A percentile compares a stretch with the other conserved stretches of the same genome.
These are phyloP conservation scores for Caenorhabditis sp. DNA, from an alignment of 2,888 invertebrate species.

Conservation along the genomic window DNA sequence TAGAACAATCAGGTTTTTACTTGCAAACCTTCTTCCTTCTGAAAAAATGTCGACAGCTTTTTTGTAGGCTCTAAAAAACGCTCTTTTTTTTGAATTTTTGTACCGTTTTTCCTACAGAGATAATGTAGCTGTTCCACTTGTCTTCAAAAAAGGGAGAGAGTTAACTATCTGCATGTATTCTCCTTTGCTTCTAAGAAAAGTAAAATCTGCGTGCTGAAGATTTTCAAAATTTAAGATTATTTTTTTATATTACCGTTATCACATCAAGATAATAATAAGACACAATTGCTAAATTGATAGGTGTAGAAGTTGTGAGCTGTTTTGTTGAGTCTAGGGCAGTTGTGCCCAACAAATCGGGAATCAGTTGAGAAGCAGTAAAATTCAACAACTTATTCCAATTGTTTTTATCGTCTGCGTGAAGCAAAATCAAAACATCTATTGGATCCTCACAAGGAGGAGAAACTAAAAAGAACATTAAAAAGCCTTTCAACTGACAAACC, in stretches of 20 bases:
- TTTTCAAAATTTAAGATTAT: not conserved
- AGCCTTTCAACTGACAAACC: constrained; percentile 4
- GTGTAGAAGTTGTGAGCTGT: constrained; percentile 42
- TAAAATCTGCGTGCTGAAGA: constrained; percentile 59
- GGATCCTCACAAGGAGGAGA: constrained; percentile 63
- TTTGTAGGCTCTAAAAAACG: constrained; percentile 61
- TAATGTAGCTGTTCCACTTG: constrained; percentile 53
- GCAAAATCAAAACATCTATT: constrained; percentile 62
- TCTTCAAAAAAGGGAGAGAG: constrained; percentile 20
- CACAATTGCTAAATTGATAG: constrained; percentile 54
- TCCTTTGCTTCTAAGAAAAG: constrained; percentile 27
- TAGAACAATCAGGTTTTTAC: constrained; percentile 62
- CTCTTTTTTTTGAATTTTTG: not conserved
- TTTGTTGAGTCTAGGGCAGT: constrained; percentile 23
- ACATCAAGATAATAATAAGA: constrained; percentile 51
- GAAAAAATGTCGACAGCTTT: constrained; percentile 49
- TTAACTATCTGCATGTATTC: constrained; percentile 27
- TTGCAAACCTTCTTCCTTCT: constrained; percentile 54
- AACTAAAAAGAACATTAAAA: constrained; percentile 29
- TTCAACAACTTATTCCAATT: constrained; percentile 56
- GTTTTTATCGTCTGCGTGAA: constrained; percentile 55
- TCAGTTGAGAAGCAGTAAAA: constrained; percentile 45
- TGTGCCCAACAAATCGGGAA: constrained; percentile 48
- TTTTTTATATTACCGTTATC: constrained; percentile 14
- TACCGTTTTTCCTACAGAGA: constrained; percentile 39